Evolutionary conservation across 2,113 vertebrate species (phyloP), one percentile per base, ranked within the genome.

Genomic region (Scophthalmus maximus): DNA sequence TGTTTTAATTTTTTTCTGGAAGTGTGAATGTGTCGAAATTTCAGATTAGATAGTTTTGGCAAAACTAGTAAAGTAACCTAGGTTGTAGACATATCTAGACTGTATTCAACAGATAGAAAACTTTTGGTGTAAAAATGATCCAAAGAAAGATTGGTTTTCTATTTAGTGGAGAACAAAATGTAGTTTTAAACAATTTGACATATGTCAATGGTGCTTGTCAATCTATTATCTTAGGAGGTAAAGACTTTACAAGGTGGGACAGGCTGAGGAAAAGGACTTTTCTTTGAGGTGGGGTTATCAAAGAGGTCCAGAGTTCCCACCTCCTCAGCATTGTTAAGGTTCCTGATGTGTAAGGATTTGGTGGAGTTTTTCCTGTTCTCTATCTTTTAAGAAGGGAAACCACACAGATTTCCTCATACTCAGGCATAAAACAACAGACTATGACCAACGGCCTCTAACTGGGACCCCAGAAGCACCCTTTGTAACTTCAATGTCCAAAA

Each of bases 331-430:
- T 69, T 88, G 83, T 81, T 67, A 60, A 46, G 10, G 58, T 84
- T 87, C 70, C 75, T 82, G 73, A 76, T 83, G 57, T 83, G 74
- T 80, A 80, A 87, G 67, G 27, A 69, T 70, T 78, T 88, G 83
- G 80, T 84, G 78, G 82, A 60, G 74, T 67, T 79, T 72, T 89
- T 87, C 83, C 84, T 79, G 79, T 65, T 65, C 34, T 77, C 29
- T 88, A 90, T 91, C 87, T 83, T 76, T 61, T 9, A 76, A 68
- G 55, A 72, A 53, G 15, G 79, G 65, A 85, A 83, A 77, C 40
- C 22, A 23, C 15, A 14, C 51, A 78, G 57, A 85, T 73, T 85
- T 58, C 67, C 68, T 81, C 20, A 70, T 63, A 74, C 34, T 75
- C 80, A 75, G 49, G 46, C 62, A 71, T 85, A 81, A 75, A 55